Base-by-base conservation (phyloP, 2,888 invertebrate species). In the Meghimatium bilineatum region DNA sequence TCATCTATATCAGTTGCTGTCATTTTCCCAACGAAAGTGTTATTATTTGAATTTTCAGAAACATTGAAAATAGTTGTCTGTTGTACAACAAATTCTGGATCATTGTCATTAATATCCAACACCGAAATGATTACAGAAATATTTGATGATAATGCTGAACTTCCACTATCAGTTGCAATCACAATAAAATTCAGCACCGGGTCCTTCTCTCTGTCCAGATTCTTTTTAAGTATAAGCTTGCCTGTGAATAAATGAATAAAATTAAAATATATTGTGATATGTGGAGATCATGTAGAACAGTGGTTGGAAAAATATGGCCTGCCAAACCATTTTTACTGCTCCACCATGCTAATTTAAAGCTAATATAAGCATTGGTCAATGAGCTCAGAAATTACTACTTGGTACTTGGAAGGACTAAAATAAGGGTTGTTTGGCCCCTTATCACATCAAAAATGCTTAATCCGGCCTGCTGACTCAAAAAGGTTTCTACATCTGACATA, bases 91-190 rank as follows among this genome's bases (percentile, higher is more conserved):
- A 97, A 97, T 74, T 94, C 94, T 0, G 97, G 97, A 86, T 95
- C 95, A 91, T 97, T 96, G 90, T 97, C 97, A 90, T 97, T 97
- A 0, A 96, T 95, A 91, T 97, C 97, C 80, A 95, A 94, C 0
- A 97, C 95, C 87, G 95, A 95, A 32, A 97, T 95, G 67, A 95
- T 95, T 0, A 97, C 95, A 87, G 95, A 95, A 0, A 96, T 96
- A 34, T 89, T 91, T 23, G 91, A 90, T 10, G 90, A 87, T 83
- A 85, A 77, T 8, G 84, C 12, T 6, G 91, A 90, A 20, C 14
- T 74, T 1, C 90, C 91, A 82, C 85, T 88, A 85, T 92, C 92
- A 29, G 80, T 89, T 20, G 91, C 92, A 60, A 90, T 69, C 8
- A 92, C 88, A 5, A 86, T 88, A 49, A 92, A 88, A 36, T 82